phyloP scores from a whole-genome alignment of 2,888 invertebrate genomes.

The Papilio demoleus region DNA sequence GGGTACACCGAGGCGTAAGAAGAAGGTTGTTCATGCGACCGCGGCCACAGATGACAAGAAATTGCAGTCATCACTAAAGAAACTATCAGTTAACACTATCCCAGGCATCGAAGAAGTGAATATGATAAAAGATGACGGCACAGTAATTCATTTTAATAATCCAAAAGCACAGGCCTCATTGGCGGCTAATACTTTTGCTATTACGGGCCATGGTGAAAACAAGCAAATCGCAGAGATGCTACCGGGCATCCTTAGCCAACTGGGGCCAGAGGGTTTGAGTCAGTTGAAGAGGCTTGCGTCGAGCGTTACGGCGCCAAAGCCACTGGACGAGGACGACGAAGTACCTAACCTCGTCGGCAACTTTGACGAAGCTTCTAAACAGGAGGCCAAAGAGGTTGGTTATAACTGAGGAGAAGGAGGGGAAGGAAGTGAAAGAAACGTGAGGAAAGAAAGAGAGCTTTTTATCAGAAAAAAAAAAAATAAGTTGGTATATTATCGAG shows the following conservation, averaged over 20 bases:
- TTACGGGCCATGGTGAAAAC: constrained; percentile 98
- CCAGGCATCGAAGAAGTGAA: constrained; percentile 99
- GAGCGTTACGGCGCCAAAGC: constrained; percentile 84
- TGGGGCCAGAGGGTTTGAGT: constrained; percentile 98
- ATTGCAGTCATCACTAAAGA: constrained; percentile 98
- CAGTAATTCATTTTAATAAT: constrained; percentile 99
- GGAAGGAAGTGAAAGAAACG: constrained; percentile 57
- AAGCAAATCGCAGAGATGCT: constrained; percentile 99
- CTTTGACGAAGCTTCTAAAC: constrained; percentile 98
- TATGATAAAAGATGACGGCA: constrained; percentile 99
- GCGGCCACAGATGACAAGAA: constrained; percentile 99
- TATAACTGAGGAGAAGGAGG: constrained; percentile 64
- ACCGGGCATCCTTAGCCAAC: constrained; percentile 98
- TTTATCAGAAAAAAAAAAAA: too few species aligned
- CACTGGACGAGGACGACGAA: constrained; percentile 92
- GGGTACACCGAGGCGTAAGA: constrained; percentile 99
- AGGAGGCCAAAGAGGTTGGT: constrained; percentile 87
- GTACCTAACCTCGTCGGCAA: constrained; percentile 99
- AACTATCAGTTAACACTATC: constrained; percentile 98
- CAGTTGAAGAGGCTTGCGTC: constrained; percentile 95
- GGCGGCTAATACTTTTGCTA: constrained; percentile 99
- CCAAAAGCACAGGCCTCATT: constrained; percentile 99
- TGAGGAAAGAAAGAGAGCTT: too few species aligned
- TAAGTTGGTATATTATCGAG: too few species aligned
- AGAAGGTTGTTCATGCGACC: constrained; percentile 99